These are phyloP conservation scores for Xiphorhynchus elegans DNA, from an alignment of 2,113 vertebrate species.

Conservation along the genomic window DNA sequence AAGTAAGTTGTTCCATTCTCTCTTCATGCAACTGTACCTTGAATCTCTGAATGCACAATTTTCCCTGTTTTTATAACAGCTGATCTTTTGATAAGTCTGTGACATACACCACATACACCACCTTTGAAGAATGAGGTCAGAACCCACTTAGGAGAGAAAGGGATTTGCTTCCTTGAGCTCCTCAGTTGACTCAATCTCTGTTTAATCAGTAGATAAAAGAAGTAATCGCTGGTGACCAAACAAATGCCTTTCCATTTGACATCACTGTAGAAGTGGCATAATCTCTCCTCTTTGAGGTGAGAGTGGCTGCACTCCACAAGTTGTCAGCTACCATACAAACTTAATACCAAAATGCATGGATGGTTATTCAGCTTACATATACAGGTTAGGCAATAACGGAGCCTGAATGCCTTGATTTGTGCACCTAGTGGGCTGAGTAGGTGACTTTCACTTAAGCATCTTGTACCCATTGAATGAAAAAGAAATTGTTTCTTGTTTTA, in stretches of 20 bases:
- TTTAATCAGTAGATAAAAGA: neutral
- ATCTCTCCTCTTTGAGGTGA: neutral
- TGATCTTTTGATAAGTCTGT: neutral
- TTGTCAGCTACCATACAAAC: neutral
- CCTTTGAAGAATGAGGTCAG: neutral
- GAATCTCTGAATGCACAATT: neutral
- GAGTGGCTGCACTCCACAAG: neutral
- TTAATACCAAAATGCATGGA: neutral
- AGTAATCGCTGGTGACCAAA: neutral
- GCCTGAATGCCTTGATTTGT: neutral
- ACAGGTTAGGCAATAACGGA: rapidly evolving
- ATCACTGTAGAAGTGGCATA: neutral
- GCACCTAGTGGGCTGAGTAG: neutral
- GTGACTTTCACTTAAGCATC: neutral
- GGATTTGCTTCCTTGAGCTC: neutral
- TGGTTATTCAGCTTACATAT: neutral
- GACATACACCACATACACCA: neutral
- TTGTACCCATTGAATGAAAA: neutral
- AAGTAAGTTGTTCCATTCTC: neutral
- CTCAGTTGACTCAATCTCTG: neutral
- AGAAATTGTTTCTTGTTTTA: neutral
- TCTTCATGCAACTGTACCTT: neutral
- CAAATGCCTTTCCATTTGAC: neutral
- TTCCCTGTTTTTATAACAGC: neutral
- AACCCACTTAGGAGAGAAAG: neutral